These are phyloP conservation scores for Neoitamus cyanurus DNA, from an alignment of 2,888 invertebrate species.

Conservation along the genomic window DNA sequence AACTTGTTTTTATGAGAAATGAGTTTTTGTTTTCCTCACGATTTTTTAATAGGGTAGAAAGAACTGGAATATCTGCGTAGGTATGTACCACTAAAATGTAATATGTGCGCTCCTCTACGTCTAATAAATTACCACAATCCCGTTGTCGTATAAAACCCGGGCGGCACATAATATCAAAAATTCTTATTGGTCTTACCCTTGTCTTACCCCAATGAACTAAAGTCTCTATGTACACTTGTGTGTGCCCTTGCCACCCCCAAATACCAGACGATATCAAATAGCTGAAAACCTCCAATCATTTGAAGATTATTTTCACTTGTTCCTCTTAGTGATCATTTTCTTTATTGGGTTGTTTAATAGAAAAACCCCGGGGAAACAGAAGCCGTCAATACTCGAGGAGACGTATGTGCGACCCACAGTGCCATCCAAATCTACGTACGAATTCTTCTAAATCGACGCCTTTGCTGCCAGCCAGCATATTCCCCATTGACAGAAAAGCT, in stretches of 20 bases:
- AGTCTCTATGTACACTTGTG: background rate
- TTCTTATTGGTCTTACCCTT: background rate
- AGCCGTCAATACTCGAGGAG: background rate
- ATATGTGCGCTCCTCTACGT: background rate
- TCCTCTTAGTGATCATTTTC: background rate
- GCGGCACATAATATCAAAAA: background rate
- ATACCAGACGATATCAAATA: background rate
- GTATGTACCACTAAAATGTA: background rate
- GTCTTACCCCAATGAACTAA: background rate
- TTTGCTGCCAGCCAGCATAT: slow-evolving; percentile 19
- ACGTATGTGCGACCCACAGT: background rate
- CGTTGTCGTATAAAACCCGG: background rate
- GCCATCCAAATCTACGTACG: background rate
- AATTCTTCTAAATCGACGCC: slow-evolving; percentile 3
- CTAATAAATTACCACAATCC: background rate
- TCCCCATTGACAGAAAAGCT: slow-evolving; percentile 5
- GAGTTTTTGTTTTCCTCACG: background rate
- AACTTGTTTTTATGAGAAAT: background rate
- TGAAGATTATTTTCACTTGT: background rate
- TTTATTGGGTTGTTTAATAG: background rate
- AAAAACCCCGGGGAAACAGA: background rate
- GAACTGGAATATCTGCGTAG: background rate
- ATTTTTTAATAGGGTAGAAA: background rate
- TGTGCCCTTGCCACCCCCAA: background rate
- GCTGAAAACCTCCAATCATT: background rate